Evolutionary conservation across 2,888 invertebrate species (phyloP), one percentile per base, ranked within the genome.

Genomic region (Pherbina coryleti): DNA sequence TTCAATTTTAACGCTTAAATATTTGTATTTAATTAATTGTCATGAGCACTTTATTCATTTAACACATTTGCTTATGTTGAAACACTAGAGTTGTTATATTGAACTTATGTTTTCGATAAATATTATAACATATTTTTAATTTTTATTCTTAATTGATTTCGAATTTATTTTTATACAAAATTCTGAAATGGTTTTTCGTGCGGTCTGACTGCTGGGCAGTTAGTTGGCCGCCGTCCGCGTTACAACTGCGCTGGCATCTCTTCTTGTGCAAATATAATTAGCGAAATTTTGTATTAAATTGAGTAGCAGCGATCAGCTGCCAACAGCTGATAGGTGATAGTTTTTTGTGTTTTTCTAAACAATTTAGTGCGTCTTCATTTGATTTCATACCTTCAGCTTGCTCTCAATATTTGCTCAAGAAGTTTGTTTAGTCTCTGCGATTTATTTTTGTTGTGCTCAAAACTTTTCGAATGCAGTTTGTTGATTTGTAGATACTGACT

Each of bases 141-240:
- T 49, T 51, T 49, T 51, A 5, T 51, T 8, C n/a, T 11, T 4
- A 22, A 44, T 19, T 19, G 19, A 34, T 22, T 66, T 44, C 44
- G 8, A 34, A 44, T 14, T 49, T 22, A 14, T 37, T 37, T 19
- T 19, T 31, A n/a, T 64, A 25, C n/a, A 19, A 25, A 73, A 8
- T 44, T 73, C 44, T 62, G 9, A 22, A 44, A 37, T 44, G 17
- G n/a, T 49, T 51, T 31, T 4, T 11, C 64, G 25, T 11, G 51
- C 64, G 34, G 49, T 9, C 31, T 19, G 34, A 1, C 28, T 31
- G 51, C 11, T n/a, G 34, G 31, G 25, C 28, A 49, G 64, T 53
- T 74, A 28, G 51, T 49, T 49, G 57, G 19, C 22, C 49, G n/a
- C 51, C 66, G 67, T 75, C 19, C 75, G 66, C 67, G 53, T 60